Evolutionary conservation across 2,113 vertebrate genomes (phyloP).

Genomic region (Phasianus colchicus): DNA sequence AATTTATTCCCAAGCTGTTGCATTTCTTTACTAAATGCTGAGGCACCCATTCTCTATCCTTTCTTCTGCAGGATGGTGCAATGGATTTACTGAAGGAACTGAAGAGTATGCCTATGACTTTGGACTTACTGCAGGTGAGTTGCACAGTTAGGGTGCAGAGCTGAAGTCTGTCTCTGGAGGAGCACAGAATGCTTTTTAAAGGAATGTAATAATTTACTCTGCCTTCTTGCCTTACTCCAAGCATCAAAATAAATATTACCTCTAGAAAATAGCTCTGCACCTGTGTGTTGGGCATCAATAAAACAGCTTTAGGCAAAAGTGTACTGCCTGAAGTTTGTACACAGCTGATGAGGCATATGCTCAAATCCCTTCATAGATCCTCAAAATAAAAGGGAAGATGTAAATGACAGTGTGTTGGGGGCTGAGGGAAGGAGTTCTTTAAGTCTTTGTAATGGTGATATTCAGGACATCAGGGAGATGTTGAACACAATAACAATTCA

Average conservation of each 20-base stretch:
- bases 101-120: conserved; percentile 90
- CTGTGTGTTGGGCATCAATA: neutral
- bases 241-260: neutral
- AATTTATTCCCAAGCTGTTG: neutral
- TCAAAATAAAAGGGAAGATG: neutral
- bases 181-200: neutral
- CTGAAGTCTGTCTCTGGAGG: neutral
- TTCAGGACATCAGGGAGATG: neutral
- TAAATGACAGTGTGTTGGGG: neutral
- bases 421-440: neutral
- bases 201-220: neutral
- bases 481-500: neutral
- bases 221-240: neutral
- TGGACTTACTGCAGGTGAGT: conserved; percentile 93
- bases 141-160: neutral
- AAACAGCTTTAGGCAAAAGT: neutral
- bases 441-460: neutral
- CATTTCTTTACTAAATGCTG: neutral
- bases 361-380: neutral
- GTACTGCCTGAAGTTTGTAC: neutral
- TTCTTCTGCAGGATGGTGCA: conserved; percentile 87
- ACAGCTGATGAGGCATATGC: neutral
- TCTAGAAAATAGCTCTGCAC: neutral
- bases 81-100: conserved; percentile 92
- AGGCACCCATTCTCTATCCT: neutral